A percentile compares a stretch with the other conserved stretches of the same genome.
Evolutionary conservation across 2,888 invertebrate species (phyloP).

Genomic region (Parnassius smintheus): DNA sequence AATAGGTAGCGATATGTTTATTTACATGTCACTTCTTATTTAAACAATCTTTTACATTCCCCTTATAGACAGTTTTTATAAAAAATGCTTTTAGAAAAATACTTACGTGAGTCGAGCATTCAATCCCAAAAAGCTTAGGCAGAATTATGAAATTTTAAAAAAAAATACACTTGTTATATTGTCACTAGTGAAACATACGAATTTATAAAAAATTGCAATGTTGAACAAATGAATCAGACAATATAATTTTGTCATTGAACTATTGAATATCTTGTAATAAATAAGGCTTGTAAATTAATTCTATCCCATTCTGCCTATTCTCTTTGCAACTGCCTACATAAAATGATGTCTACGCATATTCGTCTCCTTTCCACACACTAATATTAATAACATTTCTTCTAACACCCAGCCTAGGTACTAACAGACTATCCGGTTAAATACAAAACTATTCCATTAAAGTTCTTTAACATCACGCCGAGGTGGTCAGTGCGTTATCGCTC

Average conservation of each 20-base stretch:
- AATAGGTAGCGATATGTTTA: conserved; percentile 20
- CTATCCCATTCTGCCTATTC: background rate
- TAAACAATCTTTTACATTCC: background rate
- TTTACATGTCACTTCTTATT: conserved; percentile 10
- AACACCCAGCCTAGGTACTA: background rate
- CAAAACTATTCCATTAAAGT: background rate
- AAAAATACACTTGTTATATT: too few species aligned
- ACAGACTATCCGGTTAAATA: conserved; percentile 8
- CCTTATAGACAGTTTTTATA: conserved; percentile 1
- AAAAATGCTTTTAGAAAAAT: conserved; percentile 18
- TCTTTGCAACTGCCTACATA: conserved; percentile 1
- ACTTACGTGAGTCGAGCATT: conserved; percentile 5
- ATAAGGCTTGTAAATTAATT: background rate
- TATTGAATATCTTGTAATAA: background rate
- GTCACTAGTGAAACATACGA: too few species aligned
- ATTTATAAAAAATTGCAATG: background rate
- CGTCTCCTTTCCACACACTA: background rate
- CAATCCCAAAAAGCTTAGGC: conserved; percentile 12
- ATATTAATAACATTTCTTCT: background rate
- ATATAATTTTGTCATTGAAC: background rate
- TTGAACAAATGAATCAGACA: background rate
- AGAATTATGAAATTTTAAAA: background rate
- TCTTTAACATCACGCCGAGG: conserved; percentile 58
- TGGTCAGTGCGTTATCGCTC: conserved; percentile 43
- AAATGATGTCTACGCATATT: background rate